These are phyloP conservation scores for Chromoteleia sp. DNA, from an alignment of 2,888 invertebrate species.

Conservation along the genomic window DNA sequence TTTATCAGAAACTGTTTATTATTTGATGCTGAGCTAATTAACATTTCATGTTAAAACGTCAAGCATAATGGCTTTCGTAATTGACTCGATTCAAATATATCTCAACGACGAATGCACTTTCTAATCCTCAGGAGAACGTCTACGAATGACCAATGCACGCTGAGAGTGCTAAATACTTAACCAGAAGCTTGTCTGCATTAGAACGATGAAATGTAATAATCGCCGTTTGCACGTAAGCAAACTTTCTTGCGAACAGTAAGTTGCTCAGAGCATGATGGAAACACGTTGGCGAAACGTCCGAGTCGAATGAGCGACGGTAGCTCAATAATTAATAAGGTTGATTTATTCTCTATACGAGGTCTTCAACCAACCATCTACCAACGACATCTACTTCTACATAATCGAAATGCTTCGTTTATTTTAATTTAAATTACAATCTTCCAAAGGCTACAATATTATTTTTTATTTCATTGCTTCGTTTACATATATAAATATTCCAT, in stretches of 20 bases:
- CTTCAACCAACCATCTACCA: too few relatives aligned
- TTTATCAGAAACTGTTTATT: constrained; percentile 34
- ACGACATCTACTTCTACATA: too few relatives aligned
- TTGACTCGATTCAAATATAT: constrained; percentile 51
- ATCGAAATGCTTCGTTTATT: not conserved
- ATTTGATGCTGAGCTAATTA: constrained; percentile 47
- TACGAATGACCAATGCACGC: constrained; percentile 43
- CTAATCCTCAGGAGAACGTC: constrained; percentile 58
- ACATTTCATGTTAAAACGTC: constrained; percentile 46
- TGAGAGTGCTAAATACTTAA: constrained; percentile 55
- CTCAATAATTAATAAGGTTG: constrained; percentile 1
- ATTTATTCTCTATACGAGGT: too few relatives aligned
- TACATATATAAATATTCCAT: not conserved
- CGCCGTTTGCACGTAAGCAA: constrained; percentile 18
- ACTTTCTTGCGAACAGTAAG: constrained; percentile 41
- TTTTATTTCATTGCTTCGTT: not conserved
- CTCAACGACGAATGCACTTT: constrained; percentile 50
- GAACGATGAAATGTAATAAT: constrained; percentile 56
- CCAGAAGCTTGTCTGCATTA: constrained; percentile 51
- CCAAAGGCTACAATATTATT: constrained; percentile 4
- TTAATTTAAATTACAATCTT: not conserved
- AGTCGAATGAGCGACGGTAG: constrained; percentile 15
- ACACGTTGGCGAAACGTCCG: not conserved
- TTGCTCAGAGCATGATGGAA: constrained; percentile 30
- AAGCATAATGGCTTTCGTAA: constrained; percentile 49